These are phyloP conservation scores for Slavum lentiscoides DNA, from an alignment of 2,888 invertebrate genomes.

Conservation along the genomic window DNA sequence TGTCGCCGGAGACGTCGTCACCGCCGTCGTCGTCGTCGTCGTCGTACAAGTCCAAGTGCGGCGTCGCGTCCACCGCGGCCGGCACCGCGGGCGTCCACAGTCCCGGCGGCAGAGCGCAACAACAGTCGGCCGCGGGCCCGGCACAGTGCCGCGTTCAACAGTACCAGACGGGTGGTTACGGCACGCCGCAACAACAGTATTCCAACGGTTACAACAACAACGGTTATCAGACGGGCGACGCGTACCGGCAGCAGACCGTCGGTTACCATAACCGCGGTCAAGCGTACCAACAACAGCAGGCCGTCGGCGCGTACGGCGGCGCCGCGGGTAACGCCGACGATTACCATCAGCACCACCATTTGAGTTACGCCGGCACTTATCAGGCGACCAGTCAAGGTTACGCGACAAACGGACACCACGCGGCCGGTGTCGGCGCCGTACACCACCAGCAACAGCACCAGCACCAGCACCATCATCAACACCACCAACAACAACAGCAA, in stretches of 20 bases:
- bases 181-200: slow-evolving; percentile 38
- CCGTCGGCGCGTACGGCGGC: slow-evolving; percentile 56
- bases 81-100: slow-evolving; percentile 57
- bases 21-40: slow-evolving; percentile 19
- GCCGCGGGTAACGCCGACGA: slow-evolving; percentile 53
- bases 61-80: slow-evolving; percentile 56
- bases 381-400: slow-evolving; percentile 34
- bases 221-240: slow-evolving; percentile 57
- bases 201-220: slow-evolving; percentile 52
- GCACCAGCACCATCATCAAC: slow-evolving; percentile 29
- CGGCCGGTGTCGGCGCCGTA: not conserved
- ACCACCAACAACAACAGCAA: slow-evolving; percentile 29
- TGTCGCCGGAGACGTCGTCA: slow-evolving; percentile 42
- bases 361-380: slow-evolving; percentile 38
- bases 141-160: slow-evolving; percentile 27
- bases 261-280: slow-evolving; percentile 58
- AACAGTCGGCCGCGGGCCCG: slow-evolving; percentile 55
- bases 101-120: slow-evolving; percentile 56
- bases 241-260: slow-evolving; percentile 55
- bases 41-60: slow-evolving; percentile 38
- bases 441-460: slow-evolving; percentile 33
- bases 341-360: slow-evolving; percentile 24
- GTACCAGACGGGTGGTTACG: slow-evolving; percentile 19
- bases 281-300: slow-evolving; percentile 56
- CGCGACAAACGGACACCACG: slow-evolving; percentile 13